Conservation (phyloP, 2,113 vertebrate species). For the Ptilonorhynchus violaceus region DNA sequence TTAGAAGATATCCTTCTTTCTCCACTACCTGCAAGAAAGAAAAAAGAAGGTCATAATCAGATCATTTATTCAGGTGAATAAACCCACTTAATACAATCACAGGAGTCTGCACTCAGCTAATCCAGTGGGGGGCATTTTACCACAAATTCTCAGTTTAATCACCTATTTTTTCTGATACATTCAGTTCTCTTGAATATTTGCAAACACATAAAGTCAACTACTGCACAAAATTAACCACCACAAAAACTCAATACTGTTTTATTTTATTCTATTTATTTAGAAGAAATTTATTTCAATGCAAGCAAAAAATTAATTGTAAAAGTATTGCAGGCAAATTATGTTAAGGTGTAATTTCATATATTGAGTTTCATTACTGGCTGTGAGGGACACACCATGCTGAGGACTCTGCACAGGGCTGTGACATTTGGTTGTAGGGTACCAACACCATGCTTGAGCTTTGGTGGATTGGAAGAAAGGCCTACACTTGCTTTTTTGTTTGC, state of each 20-base stretch:
- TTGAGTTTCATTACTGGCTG: background rate
- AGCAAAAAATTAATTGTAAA: background rate
- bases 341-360: background rate
- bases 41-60: background rate
- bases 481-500: rapidly evolving
- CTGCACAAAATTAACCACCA: background rate
- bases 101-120: background rate
- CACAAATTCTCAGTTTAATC: background rate
- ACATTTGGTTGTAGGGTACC: rapidly evolving
- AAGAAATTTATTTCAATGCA: background rate
- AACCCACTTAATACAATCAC: background rate
- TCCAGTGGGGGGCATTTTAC: background rate
- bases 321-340: background rate
- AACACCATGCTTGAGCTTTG: background rate
- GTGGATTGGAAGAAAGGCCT: background rate
- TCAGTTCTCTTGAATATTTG: background rate
- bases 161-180: background rate
- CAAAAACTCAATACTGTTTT: background rate
- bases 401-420: too few relatives aligned
- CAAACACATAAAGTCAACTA: background rate
- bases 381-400: background rate
- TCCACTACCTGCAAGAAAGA: slow-evolving; percentile 75
- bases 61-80: slow-evolving; percentile 1
- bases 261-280: background rate
- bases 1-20: slow-evolving; percentile 88